phyloP scores from a whole-genome alignment of 2,113 vertebrate genomes.

The Cephalopholis sonnerati region DNA sequence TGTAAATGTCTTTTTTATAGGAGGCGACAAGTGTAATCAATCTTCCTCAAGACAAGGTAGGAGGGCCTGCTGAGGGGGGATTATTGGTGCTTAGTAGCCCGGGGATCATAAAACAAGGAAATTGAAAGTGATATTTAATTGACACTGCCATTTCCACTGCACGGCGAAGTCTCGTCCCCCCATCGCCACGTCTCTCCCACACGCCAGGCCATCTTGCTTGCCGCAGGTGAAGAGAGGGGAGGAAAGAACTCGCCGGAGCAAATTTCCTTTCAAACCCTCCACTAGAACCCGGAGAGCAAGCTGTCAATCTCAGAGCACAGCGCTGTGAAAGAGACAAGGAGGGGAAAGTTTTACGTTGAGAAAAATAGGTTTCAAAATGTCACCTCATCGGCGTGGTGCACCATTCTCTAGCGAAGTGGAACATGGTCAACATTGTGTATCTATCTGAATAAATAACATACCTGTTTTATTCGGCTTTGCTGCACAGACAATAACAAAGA shows the following conservation, averaged over 20 bases:
- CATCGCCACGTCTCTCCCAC: constrained; percentile 57
- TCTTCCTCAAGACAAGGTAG: constrained; percentile 89
- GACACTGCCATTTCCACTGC: constrained; percentile 88
- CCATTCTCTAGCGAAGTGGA: constrained; percentile 69
- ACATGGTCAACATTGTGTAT: constrained; percentile 69
- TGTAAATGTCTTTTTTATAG: constrained; percentile 90
- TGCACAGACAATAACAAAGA: constrained; percentile 35
- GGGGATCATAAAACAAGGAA: constrained; percentile 91
- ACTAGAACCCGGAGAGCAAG: constrained; percentile 71
- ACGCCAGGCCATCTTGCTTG: constrained; percentile 70
- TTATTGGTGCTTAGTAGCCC: constrained; percentile 91
- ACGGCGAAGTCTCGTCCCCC: constrained; percentile 70
- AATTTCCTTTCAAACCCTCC: constrained; percentile 80
- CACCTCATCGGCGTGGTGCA: constrained; percentile 63
- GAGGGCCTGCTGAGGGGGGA: constrained; percentile 85
- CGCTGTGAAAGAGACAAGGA: constrained; percentile 74
- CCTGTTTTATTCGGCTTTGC: constrained; percentile 51
- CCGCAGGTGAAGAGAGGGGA: constrained; percentile 78
- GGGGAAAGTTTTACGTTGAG: constrained; percentile 76
- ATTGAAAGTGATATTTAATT: constrained; percentile 92
- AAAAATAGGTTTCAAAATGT: constrained; percentile 82
- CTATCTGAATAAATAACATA: constrained; percentile 65
- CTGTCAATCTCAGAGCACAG: constrained; percentile 80
- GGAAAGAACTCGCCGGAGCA: constrained; percentile 69
- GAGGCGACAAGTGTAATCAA: constrained; percentile 89